Base-by-base conservation (phyloP, 2,888 invertebrate genomes). In the Himalopsyche anomala region DNA sequence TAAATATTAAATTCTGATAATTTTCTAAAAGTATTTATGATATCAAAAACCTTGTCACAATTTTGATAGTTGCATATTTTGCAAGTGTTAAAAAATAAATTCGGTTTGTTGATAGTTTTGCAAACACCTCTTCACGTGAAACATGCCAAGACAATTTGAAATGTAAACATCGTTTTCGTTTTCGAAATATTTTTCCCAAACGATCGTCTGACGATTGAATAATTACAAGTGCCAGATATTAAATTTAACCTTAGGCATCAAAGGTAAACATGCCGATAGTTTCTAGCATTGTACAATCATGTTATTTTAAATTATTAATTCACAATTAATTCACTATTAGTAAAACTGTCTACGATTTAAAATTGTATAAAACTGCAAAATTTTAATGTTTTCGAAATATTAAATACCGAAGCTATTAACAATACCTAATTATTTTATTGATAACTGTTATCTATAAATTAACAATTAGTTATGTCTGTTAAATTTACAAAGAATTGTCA, bases 11-110 rank as follows among this genome's bases (percentile, higher is more conserved):
- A 2, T 15, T 15, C 12, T 45, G 45, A 51, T 51, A 51, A 51
- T 51, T 51, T 51, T 51, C 51, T 51, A 51, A 51, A 51, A 51
- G 15, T 51, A 51, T 51, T 51, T 51, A 4, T 3, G 15, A 51
- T 51, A 51, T 51, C 15, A 36, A 28, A 36, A 74, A 36, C 74
- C 74, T 74, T 38, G 74, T 36, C 74, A 74, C 74, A 38, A 74
- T 74, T 74, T 74, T 38, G 38, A 74, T 74, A 36, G 69, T 74
- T 74, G 69, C 69, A 12, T 15, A 74, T 74, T 74, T 74, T 74
- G 69, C 38, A 15, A 51, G 51, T 15, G 15, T 74, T 38, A 74
- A 74, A 74, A 38, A 19, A 74, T 38, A 12, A 38, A 12, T 15
- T 74, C 38, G 38, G 74, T 36, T 11, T 74, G 74, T 74, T 28